Conservation (phyloP, 2,888 invertebrate species). For the Drosophila prolongata region DNA sequence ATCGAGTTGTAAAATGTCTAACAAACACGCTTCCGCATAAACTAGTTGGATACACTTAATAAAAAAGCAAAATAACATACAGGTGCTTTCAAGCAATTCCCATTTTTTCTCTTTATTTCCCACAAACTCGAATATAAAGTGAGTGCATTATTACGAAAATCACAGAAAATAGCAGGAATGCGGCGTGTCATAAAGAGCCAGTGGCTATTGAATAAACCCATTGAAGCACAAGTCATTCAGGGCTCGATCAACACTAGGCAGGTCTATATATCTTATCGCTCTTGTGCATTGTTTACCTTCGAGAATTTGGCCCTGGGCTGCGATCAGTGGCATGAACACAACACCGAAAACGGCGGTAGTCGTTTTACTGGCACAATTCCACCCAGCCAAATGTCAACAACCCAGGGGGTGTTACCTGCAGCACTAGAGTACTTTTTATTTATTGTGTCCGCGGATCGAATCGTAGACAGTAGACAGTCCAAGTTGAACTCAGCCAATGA, state of each 20-base stretch:
- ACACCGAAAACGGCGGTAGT: conserved; percentile 20
- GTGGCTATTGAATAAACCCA: conserved; percentile 6
- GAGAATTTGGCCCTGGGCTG: conserved; percentile 49
- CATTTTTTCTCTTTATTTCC: background rate
- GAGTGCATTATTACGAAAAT: background rate
- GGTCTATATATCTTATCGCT: conserved; percentile 33
- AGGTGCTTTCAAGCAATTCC: background rate
- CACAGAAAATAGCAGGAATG: conserved; percentile 10
- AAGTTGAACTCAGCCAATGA: conserved; percentile 27
- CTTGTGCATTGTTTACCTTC: conserved; percentile 37
- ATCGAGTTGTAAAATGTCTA: background rate
- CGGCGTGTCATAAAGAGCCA: conserved; percentile 22
- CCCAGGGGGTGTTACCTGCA: conserved; percentile 22
- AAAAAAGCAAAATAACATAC: conserved; percentile 5
- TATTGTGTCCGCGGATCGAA: conserved; percentile 11
- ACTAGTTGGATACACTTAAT: conserved; percentile 19
- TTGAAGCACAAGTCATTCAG: conserved; percentile 15
- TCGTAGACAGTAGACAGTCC: conserved; percentile 23
- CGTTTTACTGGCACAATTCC: conserved; percentile 58
- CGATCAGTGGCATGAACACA: conserved; percentile 18
- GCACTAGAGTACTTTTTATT: conserved; percentile 14
- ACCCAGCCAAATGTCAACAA: conserved; percentile 51
- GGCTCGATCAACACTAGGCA: conserved; percentile 4
- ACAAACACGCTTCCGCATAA: conserved; percentile 28
- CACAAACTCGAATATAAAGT: background rate